Conservation (phyloP, 2,797 vertebrate species). For the Aotus griseimembra region DNA sequence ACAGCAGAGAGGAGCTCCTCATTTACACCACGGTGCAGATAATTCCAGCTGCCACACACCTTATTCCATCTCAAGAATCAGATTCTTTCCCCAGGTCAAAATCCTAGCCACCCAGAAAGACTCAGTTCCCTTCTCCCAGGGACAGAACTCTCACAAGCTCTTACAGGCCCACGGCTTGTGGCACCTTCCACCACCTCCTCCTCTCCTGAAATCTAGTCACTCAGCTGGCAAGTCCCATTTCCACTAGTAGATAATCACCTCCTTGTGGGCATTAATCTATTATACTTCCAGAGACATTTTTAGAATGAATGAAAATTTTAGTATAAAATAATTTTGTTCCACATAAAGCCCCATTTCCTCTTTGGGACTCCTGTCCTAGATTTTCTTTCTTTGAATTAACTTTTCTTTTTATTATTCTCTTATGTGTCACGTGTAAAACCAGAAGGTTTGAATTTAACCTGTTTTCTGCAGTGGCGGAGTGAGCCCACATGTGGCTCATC, state of each 20-base stretch:
- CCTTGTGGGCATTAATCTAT: not conserved
- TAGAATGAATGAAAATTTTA: not conserved
- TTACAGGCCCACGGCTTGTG: accelerated
- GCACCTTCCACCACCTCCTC: not conserved
- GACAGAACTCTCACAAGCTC: not conserved
- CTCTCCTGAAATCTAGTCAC: not conserved
- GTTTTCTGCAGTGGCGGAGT: not conserved
- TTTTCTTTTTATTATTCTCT: not conserved
- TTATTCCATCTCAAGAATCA: too few relatives aligned
- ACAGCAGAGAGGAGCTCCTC: not conserved
- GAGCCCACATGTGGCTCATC: not conserved
- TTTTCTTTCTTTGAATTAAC: not conserved
- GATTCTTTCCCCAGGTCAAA: not conserved
- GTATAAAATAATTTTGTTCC: not conserved
- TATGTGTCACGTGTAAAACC: not conserved
- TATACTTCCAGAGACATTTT: not conserved
- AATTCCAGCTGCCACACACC: not conserved
- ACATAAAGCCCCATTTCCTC: not conserved
- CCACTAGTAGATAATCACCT: not conserved
- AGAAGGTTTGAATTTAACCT: not conserved
- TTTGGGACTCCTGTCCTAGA: not conserved
- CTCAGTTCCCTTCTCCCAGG: not conserved
- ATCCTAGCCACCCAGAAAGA: not conserved
- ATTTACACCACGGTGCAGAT: accelerated
- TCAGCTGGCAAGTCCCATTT: not conserved